phyloP scores from a whole-genome alignment of 37 sponge, comb jelly and placozoan genomes.

The Axinella damicornis region DNA sequence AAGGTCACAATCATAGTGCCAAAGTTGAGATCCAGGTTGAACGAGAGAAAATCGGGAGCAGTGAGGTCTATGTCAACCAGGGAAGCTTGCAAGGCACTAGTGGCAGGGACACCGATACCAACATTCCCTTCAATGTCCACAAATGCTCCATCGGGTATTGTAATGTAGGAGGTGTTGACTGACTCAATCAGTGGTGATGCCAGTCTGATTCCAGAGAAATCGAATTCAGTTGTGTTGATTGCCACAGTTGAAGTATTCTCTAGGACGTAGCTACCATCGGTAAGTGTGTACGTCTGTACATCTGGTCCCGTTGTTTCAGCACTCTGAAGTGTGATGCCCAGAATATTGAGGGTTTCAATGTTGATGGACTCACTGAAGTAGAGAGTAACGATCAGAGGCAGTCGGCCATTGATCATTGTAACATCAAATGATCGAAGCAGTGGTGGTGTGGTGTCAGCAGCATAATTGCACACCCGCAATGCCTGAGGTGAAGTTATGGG shows the following conservation, averaged over 20 bases:
- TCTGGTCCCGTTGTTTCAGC: background rate
- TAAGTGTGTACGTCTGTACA: conserved; percentile 60
- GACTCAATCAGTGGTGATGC: conserved; percentile 66
- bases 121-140: conserved; percentile 74
- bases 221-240: conserved; percentile 71
- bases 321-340: conserved; percentile 77
- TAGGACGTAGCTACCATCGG: conserved; percentile 43
- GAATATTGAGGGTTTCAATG: conserved; percentile 62
- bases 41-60: conserved; percentile 58
- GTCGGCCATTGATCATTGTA: conserved; percentile 54
- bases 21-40: conserved; percentile 74
- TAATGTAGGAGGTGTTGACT: conserved; percentile 73
- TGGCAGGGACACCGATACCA: conserved; percentile 47
- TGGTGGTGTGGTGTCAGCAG: conserved; percentile 55
- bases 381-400: conserved; percentile 74
- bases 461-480: conserved; percentile 44
- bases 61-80: conserved; percentile 34
- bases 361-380: conserved; percentile 76
- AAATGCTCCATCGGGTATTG: conserved; percentile 57
- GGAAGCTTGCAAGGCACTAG: conserved; percentile 60
- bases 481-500: conserved; percentile 20
- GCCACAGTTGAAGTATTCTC: conserved; percentile 44
- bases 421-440: conserved; percentile 50
- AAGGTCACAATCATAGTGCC: conserved; percentile 75
- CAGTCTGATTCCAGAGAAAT: conserved; percentile 76